Base-by-base conservation (phyloP, 2,797 vertebrate genomes). In the Malacoraja senta region DNA sequence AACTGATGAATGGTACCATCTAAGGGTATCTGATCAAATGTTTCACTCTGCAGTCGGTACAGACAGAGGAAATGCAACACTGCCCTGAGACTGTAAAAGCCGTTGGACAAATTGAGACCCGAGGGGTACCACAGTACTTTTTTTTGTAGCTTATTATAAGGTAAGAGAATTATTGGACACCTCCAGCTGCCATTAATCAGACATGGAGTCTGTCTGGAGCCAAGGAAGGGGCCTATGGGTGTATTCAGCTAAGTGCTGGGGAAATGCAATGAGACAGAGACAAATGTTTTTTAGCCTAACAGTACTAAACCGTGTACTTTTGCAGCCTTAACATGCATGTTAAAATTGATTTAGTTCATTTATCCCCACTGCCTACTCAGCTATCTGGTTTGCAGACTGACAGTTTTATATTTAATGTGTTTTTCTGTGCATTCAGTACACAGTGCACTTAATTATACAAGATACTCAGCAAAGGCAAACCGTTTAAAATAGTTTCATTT, bases 121-220 rank as follows among this genome's bases (percentile, higher is more conserved):
- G 95, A 95, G 95, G 95, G 95, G 94, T 93, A 83, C 95, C 94
- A 94, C 71, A 76, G 90, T 92, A n/a, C 94, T 95, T 83, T 93
- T 96, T 95, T 95, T 53, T 95, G 95, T 94, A 95, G 95, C 96
- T 95, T 96, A 96, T 98, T 97, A 97, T 97, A 97, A 97, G 97
- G 96, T 97, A 96, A 97, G 96, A 96, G 96, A 96, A 96, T 97
- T 96, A 96, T 95, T 96, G 97, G 98, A 98, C 97, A 98, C 97
- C 97, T 98, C 97, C 96, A 96, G 97, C 97, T 97, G 97, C 97
- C 97, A 97, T 98, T 98, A 97, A 98, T 98, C 97, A 98, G 96
- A 96, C 95, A 1, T 95, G 95, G 97, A 98, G 97, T 95, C 97
- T 94, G 97, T 94, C 96, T 97, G 97, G 98, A 98, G 98, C 97